Base-by-base conservation (phyloP, 2,888 invertebrate genomes). In the Spatulosminthurus flaviceps region DNA sequence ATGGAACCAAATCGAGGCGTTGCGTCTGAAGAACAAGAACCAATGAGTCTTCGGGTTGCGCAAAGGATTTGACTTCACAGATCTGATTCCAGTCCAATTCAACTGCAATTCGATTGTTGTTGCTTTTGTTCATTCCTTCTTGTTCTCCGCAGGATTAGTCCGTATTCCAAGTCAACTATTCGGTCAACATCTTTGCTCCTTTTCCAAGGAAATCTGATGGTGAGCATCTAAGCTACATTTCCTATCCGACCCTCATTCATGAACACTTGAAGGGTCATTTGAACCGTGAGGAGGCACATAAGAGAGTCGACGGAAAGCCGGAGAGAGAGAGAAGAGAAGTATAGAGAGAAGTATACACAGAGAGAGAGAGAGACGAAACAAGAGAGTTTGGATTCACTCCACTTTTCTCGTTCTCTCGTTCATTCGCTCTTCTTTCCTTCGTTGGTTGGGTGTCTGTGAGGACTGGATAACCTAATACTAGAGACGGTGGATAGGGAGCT, bases 41-140 rank as follows among this genome's bases (percentile, higher is more conserved):
- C 85, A 85, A 85, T 85, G 85, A 85, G 85, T 85, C 81, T 83
- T 85, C 83, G 83, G 85, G 84, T 85, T 85, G 85, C 85, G 85
- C 85, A 84, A 84, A 85, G 82, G 82, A 83, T 82, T 82, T 83
- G 80, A 83, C 82, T 82, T 81, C 71, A 79, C 78, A 79, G 80
- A 81, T 81, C 80, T 82, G 81, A 82, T 81, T 81, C 81, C 80
- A 81, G 77, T 82, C 81, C 80, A 82, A 80, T 80, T 81, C 81
- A 79, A 79, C 79, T 81, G 74, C 80, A 82, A 83, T 82, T 81
- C 81, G 80, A 82, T 82, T 82, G 82, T 82, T 82, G 76, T 79
- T 70, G 69, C 75, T 64, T 75, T 75, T 75, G 75, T 66, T 75
- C 75, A 75, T 75, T 34, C 75, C 75, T 75, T 28, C 64, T 51